These are phyloP conservation scores for Pangasianodon gigas DNA, from an alignment of 2,113 vertebrate species.

Conservation along the genomic window DNA sequence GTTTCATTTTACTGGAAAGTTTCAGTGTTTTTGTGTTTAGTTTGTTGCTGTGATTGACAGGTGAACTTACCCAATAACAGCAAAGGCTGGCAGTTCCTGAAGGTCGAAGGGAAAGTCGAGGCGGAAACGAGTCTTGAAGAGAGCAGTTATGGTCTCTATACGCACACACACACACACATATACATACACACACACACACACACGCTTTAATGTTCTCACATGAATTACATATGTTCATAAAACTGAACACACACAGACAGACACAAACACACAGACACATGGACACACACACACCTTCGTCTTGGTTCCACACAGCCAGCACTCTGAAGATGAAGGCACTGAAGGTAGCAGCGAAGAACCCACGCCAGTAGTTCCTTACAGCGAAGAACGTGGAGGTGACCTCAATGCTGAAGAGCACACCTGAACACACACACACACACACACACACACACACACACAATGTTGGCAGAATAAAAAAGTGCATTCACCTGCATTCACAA, in stretches of 20 bases:
- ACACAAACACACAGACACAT: constrained; percentile 47
- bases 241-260: neutral
- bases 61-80: constrained; percentile 88
- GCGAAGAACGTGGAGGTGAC: constrained; percentile 98
- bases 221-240: neutral
- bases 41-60: neutral
- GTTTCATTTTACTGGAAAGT: neutral
- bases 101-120: constrained; percentile 97
- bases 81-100: constrained; percentile 95
- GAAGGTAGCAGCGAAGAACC: constrained; percentile 97
- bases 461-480: neutral
- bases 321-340: constrained; percentile 98
- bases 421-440: constrained; percentile 67
- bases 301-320: constrained; percentile 93
- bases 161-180: constrained; percentile 18
- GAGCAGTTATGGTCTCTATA: constrained; percentile 93
- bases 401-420: constrained; percentile 97
- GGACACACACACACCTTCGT: constrained; percentile 82
- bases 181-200: constrained; percentile 21
- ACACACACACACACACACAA: constrained; percentile 21
- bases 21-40: neutral
- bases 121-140: constrained; percentile 96
- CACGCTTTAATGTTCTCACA: neutral
- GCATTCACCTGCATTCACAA: neutral
- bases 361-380: constrained; percentile 97